Evolutionary conservation across 1,140 invertebrate genomes (phyloP).

Genomic region (Eciton burchellii): DNA sequence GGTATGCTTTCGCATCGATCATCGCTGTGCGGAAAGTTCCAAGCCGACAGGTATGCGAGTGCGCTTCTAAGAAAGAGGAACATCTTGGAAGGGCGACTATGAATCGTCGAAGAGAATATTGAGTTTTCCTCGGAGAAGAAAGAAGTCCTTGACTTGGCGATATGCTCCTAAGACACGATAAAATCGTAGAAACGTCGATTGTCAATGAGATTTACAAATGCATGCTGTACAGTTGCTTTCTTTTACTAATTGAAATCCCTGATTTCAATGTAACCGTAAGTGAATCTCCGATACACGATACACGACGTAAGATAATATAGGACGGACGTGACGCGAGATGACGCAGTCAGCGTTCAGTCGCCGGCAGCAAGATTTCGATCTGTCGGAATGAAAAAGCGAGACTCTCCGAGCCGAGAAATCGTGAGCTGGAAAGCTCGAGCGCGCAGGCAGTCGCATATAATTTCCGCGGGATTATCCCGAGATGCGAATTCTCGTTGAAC

Average conservation of each 20-base stretch:
- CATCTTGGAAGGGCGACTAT: background rate
- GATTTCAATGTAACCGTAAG: too few relatives aligned
- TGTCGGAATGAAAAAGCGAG: background rate
- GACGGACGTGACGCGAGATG: too few relatives aligned
- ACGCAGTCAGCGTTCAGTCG: background rate
- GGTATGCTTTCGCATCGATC: constrained; percentile 13
- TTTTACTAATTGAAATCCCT: too few relatives aligned
- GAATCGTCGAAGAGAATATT: background rate
- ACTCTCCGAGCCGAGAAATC: background rate
- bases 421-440: background rate
- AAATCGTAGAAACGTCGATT: too few relatives aligned
- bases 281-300: too few relatives aligned
- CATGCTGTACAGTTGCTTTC: too few relatives aligned
- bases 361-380: background rate
- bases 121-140: background rate
- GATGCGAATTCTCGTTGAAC: background rate
- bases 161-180: too few relatives aligned
- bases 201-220: too few relatives aligned
- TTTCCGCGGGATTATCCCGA: constrained; percentile 8
- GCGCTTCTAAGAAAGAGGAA: background rate
- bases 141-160: too few relatives aligned
- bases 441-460: background rate
- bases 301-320: background rate
- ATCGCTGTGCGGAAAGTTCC: background rate
- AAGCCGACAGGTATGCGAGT: background rate